Percentiles rank a stretch among this genome's conserved stretches.
Evolutionary conservation across 2,797 vertebrate species (phyloP).

Genomic region (Etheostoma nigrum): DNA sequence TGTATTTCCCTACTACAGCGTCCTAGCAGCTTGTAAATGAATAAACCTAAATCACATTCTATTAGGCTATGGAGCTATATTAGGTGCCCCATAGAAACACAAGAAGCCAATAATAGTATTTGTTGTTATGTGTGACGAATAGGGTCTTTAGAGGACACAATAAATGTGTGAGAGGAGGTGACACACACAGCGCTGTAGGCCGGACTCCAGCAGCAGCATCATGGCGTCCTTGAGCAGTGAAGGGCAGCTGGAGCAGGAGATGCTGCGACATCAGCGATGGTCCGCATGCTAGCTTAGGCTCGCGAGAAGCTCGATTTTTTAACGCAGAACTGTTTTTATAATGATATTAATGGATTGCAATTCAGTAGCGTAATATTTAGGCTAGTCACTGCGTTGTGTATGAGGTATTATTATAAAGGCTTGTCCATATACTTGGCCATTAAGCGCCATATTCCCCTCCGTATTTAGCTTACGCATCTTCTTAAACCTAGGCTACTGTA

Average conservation of each 20-base stretch:
- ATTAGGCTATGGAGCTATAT: neutral
- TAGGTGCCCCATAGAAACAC: neutral
- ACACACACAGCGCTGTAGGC: slow-evolving; percentile 3
- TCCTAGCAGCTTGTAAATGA: neutral
- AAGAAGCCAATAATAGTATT: neutral
- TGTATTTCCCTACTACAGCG: neutral
- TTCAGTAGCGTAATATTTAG: neutral
- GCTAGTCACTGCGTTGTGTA: neutral
- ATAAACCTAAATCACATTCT: accelerated
- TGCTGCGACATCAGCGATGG: slow-evolving; percentile 45
- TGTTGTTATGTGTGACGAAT: accelerated
- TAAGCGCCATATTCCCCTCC: neutral
- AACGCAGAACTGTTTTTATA: too few relatives aligned
- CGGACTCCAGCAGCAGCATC: slow-evolving; percentile 47
- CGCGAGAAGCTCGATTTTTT: neutral
- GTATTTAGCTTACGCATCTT: neutral
- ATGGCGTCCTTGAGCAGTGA: slow-evolving; percentile 83
- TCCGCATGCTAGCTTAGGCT: neutral
- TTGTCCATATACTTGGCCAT: neutral
- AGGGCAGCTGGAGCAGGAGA: slow-evolving; percentile 73
- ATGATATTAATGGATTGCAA: accelerated
- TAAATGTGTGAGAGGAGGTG: neutral
- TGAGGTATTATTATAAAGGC: neutral
- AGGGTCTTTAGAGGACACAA: neutral
- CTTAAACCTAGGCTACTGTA: neutral